Base-by-base conservation (phyloP, 1,140 invertebrate genomes). In the Brachionus manjavacas region DNA sequence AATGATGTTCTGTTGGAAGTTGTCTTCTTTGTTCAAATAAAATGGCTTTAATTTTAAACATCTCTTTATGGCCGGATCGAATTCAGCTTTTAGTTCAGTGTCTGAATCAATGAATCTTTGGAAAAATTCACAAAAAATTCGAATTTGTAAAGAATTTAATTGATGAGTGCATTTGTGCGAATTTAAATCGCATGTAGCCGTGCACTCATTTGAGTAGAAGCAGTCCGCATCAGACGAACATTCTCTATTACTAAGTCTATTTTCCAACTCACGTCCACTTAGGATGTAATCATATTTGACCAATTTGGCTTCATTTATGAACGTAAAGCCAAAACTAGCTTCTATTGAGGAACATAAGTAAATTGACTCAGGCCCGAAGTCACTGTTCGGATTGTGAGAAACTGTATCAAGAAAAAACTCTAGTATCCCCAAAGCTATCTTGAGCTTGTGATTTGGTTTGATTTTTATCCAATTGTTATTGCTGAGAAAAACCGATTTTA, bases 391-490 rank as follows among this genome's bases (percentile, higher is more conserved):
- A 28, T 76, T 76, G 25, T 49, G 43, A 11, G 72, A 76, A 3
- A 76, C 23, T 16, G 72, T 12, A 25, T 76, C 72, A 2, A 76
- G 43, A 76, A 49, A 76, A 28, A 76, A 76, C 25, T 76, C 72
- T n/a, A 76, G 23, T 12, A 76, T 76, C 2, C 72, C 72, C 41
- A 76, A 49, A 25, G 41, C 46, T 25, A 76, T 76, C 20, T 76
- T 76, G 4, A 49, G 4, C 20, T 76, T 76, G 20, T 76, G 43
- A 9, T 46, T 28, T 23, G 16, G 11, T 11, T 49, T 20, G 14
- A 76, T 49, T 20, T 49, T 23, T 49, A 76, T 23, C 72, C 72
- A 76, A 23, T 76, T 76, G 43, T 76, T 76, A 25, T 76, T 76
- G 3, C 11, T 49, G 11, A 76, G 8, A 49, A 76, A 76, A 49